Evolutionary conservation across 1,140 invertebrate species (phyloP).

Genomic region (Mercenaria mercenaria): DNA sequence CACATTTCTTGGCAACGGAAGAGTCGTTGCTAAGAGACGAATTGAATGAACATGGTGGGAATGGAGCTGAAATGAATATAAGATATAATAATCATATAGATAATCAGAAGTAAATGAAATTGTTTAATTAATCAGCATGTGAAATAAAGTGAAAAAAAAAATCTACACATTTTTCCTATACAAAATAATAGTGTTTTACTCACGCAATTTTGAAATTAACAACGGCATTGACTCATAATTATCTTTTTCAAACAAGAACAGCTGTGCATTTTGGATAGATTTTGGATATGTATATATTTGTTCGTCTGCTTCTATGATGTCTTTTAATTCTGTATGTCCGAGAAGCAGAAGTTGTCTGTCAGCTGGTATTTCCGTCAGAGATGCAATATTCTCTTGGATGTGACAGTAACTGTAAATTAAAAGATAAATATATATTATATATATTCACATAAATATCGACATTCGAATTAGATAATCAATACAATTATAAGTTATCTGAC

Average conservation of each 20-base stretch:
- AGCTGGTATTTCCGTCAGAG: conserved; percentile 37
- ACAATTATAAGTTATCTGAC: no score
- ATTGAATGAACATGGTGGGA: conserved; percentile 11
- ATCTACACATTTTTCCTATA: no score
- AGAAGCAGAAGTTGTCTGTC: conserved; percentile 29
- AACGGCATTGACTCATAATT: neutral
- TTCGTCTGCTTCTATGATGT: conserved; percentile 30
- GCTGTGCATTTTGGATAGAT: conserved; percentile 17
- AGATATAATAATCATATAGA: no score
- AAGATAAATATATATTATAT: neutral
- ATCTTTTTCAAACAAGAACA: conserved; percentile 42
- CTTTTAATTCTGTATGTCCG: neutral
- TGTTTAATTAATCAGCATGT: no score
- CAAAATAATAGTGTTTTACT: neutral
- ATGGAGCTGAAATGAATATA: conserved; percentile 47
- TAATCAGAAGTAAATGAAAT: no score
- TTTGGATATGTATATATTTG: conserved; percentile 41
- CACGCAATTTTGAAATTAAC: conserved; percentile 10
- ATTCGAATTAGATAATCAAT: no score
- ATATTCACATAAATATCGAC: no score
- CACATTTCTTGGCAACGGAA: conserved; percentile 52
- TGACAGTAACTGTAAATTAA: conserved; percentile 33
- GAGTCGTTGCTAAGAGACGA: conserved; percentile 44
- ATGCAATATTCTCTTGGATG: conserved; percentile 50
- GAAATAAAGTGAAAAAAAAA: no score